These are phyloP conservation scores for Sardina pilchardus DNA, from an alignment of 2,113 vertebrate genomes.

Conservation along the genomic window DNA sequence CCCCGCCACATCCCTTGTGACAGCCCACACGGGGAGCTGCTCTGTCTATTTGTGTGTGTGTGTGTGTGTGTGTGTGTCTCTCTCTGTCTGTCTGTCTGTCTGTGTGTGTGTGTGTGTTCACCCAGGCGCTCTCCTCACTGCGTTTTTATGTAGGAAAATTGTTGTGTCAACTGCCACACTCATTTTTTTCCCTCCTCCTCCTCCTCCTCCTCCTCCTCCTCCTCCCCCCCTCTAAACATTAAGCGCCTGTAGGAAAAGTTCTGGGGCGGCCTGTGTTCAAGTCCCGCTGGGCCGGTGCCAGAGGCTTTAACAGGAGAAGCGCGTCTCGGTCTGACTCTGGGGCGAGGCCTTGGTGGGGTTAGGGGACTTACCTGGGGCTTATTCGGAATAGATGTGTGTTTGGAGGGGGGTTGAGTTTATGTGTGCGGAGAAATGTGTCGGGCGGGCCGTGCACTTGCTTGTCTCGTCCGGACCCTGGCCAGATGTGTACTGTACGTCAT, in stretches of 20 bases:
- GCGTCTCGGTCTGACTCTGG: not conserved
- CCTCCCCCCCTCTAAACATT: not conserved
- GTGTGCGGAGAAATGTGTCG: not conserved
- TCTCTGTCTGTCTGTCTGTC: not conserved
- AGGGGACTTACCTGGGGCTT: not conserved
- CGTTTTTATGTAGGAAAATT: conserved; percentile 30
- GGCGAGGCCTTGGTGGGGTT: not conserved
- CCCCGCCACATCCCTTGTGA: not conserved
- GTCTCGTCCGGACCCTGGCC: not conserved
- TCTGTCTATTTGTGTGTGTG: not conserved
- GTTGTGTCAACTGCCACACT: conserved; percentile 32
- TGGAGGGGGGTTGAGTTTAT: not conserved
- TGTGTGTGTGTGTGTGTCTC: not conserved
- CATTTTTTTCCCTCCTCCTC: not conserved
- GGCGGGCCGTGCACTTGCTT: not conserved
- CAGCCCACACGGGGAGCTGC: not conserved
- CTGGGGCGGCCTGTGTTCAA: not conserved
- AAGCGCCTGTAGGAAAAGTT: not conserved
- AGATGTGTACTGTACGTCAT: not conserved
- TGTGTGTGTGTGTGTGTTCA: not conserved
- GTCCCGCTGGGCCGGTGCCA: not conserved
- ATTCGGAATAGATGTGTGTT: not conserved
- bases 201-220: no score
- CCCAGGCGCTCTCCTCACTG: not conserved
- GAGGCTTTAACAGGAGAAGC: not conserved